These are phyloP conservation scores for Drosophila carrolli DNA, from an alignment of 1,140 invertebrate genomes.

Conservation along the genomic window DNA sequence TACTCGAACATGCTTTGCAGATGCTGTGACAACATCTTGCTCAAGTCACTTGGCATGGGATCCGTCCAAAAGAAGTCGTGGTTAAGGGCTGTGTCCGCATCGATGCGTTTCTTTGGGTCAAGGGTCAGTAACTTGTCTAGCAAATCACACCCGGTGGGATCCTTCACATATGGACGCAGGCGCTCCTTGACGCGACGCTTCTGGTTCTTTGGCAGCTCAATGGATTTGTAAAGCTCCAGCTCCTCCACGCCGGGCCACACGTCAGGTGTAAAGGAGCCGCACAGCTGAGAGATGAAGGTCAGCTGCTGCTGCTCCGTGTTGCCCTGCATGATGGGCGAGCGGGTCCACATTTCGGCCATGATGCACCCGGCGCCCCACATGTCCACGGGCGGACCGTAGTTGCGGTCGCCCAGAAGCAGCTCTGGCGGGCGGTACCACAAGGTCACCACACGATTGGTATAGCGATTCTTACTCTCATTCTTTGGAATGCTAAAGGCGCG, in stretches of 20 bases:
- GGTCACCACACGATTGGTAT: constrained; percentile 99
- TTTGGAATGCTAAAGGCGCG: constrained; percentile 96
- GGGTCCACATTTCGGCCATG: constrained; percentile 99
- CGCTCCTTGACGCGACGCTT: constrained; percentile 96
- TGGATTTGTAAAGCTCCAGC: constrained; percentile 95
- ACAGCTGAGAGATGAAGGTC: constrained; percentile 97
- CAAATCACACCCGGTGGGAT: constrained; percentile 96
- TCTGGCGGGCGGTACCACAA: constrained; percentile 98
- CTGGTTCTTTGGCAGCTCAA: constrained; percentile 96
- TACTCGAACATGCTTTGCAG: constrained; percentile 99
- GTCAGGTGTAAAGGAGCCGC: constrained; percentile 97
- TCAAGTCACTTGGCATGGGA: constrained; percentile 96
- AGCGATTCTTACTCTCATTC: constrained; percentile 93
- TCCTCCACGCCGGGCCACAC: constrained; percentile 98
- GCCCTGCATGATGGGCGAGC: constrained; percentile 95
- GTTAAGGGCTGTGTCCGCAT: constrained; percentile 97
- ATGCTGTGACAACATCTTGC: constrained; percentile 96
- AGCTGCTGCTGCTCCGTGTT: constrained; percentile 98
- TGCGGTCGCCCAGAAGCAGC: constrained; percentile 92
- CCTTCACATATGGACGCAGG: constrained; percentile 96
- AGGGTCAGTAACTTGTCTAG: constrained; percentile 96
- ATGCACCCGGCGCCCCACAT: constrained; percentile 99
- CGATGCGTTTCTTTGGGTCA: constrained; percentile 95
- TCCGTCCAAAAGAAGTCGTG: constrained; percentile 99
- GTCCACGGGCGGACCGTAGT: constrained; percentile 98